Conservation (phyloP, 1,140 invertebrate genomes). For the Planococcus citri region DNA sequence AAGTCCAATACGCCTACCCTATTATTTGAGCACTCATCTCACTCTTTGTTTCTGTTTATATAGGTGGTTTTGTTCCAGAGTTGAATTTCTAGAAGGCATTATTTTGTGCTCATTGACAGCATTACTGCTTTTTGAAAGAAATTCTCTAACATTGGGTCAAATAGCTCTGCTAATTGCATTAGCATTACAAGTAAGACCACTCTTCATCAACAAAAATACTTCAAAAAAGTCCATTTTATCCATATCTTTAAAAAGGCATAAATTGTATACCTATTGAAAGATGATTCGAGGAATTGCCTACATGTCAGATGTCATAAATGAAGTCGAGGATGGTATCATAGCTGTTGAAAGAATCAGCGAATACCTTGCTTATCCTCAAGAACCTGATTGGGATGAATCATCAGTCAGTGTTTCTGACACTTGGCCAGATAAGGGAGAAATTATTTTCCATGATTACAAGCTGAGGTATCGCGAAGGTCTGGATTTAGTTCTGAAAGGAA, state of each 20-base stretch:
- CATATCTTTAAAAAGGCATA: no score
- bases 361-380: slow-evolving; percentile 51
- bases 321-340: slow-evolving; percentile 75
- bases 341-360: slow-evolving; percentile 71
- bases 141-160: background rate
- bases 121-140: background rate
- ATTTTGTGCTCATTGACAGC: background rate
- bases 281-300: background rate
- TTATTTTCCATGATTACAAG: slow-evolving; percentile 47
- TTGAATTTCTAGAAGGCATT: background rate
- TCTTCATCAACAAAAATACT: background rate
- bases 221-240: no score
- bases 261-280: background rate
- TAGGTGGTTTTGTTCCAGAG: background rate
- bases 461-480: slow-evolving; percentile 35
- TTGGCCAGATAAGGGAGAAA: slow-evolving; percentile 57
- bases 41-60: background rate
- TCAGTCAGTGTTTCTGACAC: slow-evolving; percentile 35
- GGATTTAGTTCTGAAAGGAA: slow-evolving; percentile 54
- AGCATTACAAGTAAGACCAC: background rate
- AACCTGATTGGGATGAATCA: slow-evolving; percentile 35
- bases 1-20: no score
- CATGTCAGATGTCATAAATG: slow-evolving; percentile 28
- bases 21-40: no score
- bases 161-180: background rate